Percentiles rank a stretch among this genome's conserved stretches.
Evolutionary conservation across 2,797 vertebrate species (phyloP).

Genomic region (Leptoclinus maculatus): DNA sequence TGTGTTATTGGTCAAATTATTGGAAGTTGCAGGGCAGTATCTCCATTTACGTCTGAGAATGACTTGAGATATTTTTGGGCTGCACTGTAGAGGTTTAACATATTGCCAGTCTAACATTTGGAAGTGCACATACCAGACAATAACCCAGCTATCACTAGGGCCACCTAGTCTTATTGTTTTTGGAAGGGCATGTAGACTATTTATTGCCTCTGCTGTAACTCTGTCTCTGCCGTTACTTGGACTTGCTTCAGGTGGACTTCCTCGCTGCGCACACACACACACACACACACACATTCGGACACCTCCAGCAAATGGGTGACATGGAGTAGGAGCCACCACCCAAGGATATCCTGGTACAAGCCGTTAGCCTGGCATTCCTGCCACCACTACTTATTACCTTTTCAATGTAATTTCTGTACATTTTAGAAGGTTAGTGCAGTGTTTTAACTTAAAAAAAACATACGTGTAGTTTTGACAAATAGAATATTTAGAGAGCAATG

Average conservation of each 20-base stretch:
- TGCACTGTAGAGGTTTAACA: slow-evolving; percentile 11
- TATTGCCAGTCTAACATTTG: slow-evolving; percentile 25
- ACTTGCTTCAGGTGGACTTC: slow-evolving; percentile 19
- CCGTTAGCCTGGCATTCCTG: slow-evolving; percentile 10
- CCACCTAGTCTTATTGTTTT: slow-evolving; percentile 35
- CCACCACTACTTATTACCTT: no score
- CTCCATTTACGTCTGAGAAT: neutral
- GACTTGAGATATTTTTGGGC: neutral
- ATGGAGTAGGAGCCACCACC: slow-evolving; percentile 17
- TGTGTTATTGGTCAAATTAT: neutral
- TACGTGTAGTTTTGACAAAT: slow-evolving; percentile 11
- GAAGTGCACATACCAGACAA: slow-evolving; percentile 40
- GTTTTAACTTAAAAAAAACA: slow-evolving; percentile 29
- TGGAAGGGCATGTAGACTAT: slow-evolving; percentile 24
- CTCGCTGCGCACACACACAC: neutral
- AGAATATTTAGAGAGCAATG: slow-evolving; percentile 26
- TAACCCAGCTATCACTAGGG: slow-evolving; percentile 33
- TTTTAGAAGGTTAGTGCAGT: neutral
- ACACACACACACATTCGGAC: neutral
- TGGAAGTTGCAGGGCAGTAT: neutral
- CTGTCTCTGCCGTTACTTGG: slow-evolving; percentile 14
- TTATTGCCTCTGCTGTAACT: slow-evolving; percentile 23
- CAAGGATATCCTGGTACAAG: slow-evolving; percentile 41
- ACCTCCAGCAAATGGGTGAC: neutral
- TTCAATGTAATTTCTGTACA: slow-evolving; percentile 1